Evolutionary conservation across 2,888 invertebrate genomes (phyloP), one percentile per base, ranked within the genome.

Genomic region (Dynastes hyllus): DNA sequence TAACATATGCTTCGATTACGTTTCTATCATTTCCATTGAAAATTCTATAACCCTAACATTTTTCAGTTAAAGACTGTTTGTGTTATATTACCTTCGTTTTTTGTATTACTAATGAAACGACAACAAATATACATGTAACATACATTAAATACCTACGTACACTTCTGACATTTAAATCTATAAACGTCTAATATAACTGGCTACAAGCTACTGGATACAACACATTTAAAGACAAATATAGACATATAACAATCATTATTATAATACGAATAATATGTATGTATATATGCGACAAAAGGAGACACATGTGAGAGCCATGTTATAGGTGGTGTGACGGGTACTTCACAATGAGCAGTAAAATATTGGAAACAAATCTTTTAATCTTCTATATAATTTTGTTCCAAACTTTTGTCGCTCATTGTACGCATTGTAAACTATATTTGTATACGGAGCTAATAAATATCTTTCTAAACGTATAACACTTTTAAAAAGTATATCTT

Each of bases 131-230:
- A 66, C 61, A 29, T 53, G n/a, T 66, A 69, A 69, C 67, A 69
- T 50, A 69, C 67, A 69, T 69, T 50, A 50, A 69, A 50, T 45
- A 69, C 45, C 67, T 69, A 69, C 67, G 29, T 69, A 69, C 67
- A 69, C 45, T 45, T 69, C 45, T 69, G 50, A 69, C 67, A 50
- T 69, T 66, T 69, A 69, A 50, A 69, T 50, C 67, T 69, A 32
- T 32, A 69, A 16, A 67, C 66, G 16, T 9, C 50, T 50, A 69
- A 66, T 37, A n/a, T 69, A 69, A 50, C 50, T 69, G 40, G 66
- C 67, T 66, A 40, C 66, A 45, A n/a, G n/a, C 66, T 67, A 67
- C 66, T 67, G 22, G 40, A 27, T 61, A 61, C 61, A 61, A 61
- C 61, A 61, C 61, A 61, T 9, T 61, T 61, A 22, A 27, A n/a